Evolutionary conservation across 92 coral and sea anemone species (phyloP).

Genomic region (Palythoa grandis): DNA sequence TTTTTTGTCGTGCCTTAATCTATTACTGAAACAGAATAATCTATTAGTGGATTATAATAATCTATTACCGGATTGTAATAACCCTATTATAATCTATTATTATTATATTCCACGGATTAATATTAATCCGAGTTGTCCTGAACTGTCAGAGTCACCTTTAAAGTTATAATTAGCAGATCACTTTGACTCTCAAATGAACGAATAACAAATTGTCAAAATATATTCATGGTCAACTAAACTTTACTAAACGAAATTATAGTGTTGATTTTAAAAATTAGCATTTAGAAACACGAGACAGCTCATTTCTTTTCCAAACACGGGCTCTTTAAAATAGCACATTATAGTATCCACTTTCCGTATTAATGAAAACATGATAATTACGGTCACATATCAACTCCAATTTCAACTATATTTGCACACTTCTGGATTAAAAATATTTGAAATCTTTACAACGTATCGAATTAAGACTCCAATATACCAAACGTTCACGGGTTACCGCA

Average conservation of each 20-base stretch:
- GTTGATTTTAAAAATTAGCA: not conserved
- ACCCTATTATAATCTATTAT: too few relatives aligned
- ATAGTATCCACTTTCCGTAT: not conserved
- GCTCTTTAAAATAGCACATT: not conserved
- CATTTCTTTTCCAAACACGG: not conserved
- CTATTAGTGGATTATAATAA: too few relatives aligned
- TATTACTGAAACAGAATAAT: too few relatives aligned
- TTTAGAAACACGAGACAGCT: not conserved
- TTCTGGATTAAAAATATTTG: not conserved
- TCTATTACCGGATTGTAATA: too few relatives aligned
- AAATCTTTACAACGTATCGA: not conserved
- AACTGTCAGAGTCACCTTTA: too few relatives aligned
- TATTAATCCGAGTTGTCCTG: too few relatives aligned
- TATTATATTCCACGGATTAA: too few relatives aligned
- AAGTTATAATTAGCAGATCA: not conserved
- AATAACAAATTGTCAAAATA: not conserved
- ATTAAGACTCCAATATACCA: too few relatives aligned
- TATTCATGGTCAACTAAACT: not conserved
- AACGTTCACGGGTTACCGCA: not conserved
- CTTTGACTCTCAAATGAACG: not conserved
- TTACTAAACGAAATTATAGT: not conserved
- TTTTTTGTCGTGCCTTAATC: too few relatives aligned
- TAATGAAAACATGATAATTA: not conserved
- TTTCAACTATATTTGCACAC: not conserved
- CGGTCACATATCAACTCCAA: not conserved